phyloP scores from a whole-genome alignment of 2,113 vertebrate genomes.

The chimpanzee (Pan troglodytes) region NHGRI_mPanTro3-v2.1_pri NC_072413.2:78962501-78963000 shows the following conservation, averaged over 20 bases:
- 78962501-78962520: not conserved
- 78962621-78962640: not conserved
- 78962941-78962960: no score
- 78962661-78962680: slow-evolving; percentile 37
- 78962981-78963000: no score
- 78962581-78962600: slow-evolving; percentile 20
- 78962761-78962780: slow-evolving; percentile 53
- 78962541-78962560: not conserved
- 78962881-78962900: not conserved
- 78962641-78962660: slow-evolving; percentile 17
- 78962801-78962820: not conserved
- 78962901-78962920: no score
- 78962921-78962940: no score
- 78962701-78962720: slow-evolving; percentile 21
- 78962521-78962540: not conserved
- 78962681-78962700: slow-evolving; percentile 47
- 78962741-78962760: not conserved
- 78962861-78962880: not conserved
- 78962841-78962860: slow-evolving; percentile 35
- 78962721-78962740: slow-evolving; percentile 37
- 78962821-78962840: slow-evolving; percentile 18
- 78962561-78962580: not conserved
- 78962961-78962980: accelerated
- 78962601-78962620: not conserved
- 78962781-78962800: not conserved